Conservation (phyloP, 1,140 invertebrate genomes). For the Drosophila tropicalis region DNA sequence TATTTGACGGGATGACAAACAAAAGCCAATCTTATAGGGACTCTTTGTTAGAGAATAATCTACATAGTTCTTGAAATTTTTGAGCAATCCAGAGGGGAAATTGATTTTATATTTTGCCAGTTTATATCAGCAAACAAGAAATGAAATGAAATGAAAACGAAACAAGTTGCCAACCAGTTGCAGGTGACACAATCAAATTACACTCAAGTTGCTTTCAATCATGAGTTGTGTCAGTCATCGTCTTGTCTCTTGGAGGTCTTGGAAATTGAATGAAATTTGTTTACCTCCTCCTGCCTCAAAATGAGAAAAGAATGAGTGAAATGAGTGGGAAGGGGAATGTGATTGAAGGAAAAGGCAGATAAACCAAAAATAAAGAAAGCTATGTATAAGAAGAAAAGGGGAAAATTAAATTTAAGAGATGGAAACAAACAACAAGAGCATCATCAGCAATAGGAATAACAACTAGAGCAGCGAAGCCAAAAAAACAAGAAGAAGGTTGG, state of each 20-base stretch:
- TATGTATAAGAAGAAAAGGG: neutral
- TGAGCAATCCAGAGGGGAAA: neutral
- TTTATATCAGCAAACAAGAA: neutral
- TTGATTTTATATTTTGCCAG: neutral
- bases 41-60: too few species aligned
- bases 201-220: slow-evolving; percentile 14
- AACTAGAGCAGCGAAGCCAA: slow-evolving; percentile 9
- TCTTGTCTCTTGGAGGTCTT: slow-evolving; percentile 3
- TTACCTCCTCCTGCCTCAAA: neutral
- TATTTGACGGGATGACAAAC: too few species aligned
- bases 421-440: slow-evolving; percentile 7
- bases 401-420: slow-evolving; percentile 6
- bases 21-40: too few species aligned
- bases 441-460: slow-evolving; percentile 12
- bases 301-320: neutral
- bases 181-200: slow-evolving; percentile 13
- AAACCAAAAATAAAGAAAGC: neutral
- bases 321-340: neutral
- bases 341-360: neutral
- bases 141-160: neutral
- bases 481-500: neutral
- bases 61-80: too few species aligned
- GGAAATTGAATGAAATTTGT: slow-evolving; percentile 18
- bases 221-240: slow-evolving; percentile 15
- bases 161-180: neutral